Evolutionary conservation across 2,888 invertebrate genomes (phyloP).

Genomic region (Calameuta idolon): DNA sequence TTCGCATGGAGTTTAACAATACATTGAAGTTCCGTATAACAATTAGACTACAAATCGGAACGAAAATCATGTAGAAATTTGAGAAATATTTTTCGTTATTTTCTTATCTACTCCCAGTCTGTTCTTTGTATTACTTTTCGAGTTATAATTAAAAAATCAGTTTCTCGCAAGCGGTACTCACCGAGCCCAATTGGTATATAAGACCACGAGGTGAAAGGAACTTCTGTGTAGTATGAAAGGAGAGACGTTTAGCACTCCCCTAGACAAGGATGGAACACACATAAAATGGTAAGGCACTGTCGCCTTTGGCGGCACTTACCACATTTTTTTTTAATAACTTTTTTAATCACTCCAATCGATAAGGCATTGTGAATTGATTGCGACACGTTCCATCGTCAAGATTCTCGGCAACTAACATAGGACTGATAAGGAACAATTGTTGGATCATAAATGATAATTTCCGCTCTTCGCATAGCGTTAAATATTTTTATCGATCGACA

Average conservation of each 20-base stretch:
- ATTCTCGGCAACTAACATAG: background rate
- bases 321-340: conserved; percentile 41
- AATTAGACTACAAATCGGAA: background rate
- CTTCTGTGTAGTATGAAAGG: conserved; percentile 93
- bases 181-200: conserved; percentile 50
- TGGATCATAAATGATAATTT: background rate
- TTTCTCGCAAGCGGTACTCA: conserved; percentile 50
- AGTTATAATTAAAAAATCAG: conserved; percentile 27
- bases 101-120: conserved; percentile 13
- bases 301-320: conserved; percentile 54
- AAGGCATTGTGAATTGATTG: background rate
- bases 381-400: background rate
- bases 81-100: background rate
- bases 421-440: background rate
- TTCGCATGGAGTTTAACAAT: background rate
- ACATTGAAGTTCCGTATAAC: background rate
- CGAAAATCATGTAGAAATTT: background rate
- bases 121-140: conserved; percentile 11
- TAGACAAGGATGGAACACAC: conserved; percentile 94
- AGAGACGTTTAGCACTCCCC: conserved; percentile 97
- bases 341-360: background rate
- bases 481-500: background rate
- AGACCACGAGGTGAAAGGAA: background rate
- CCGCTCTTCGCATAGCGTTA: background rate
- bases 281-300: conserved; percentile 67